These are phyloP conservation scores for Rhinoraja longicauda DNA, from an alignment of 2,797 vertebrate genomes.

Conservation along the genomic window DNA sequence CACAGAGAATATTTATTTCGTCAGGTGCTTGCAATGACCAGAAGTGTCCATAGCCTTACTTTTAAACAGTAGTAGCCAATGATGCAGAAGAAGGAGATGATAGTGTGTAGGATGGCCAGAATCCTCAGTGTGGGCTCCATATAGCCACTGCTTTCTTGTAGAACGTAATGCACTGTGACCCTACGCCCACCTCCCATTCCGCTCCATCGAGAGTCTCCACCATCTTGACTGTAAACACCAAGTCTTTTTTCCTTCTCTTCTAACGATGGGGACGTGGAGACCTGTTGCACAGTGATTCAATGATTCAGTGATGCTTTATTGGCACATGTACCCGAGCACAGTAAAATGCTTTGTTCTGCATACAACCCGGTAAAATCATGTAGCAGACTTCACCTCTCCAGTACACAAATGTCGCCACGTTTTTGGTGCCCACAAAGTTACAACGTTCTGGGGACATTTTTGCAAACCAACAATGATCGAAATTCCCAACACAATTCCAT, in stretches of 20 bases:
- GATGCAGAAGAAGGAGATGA: constrained; percentile 95
- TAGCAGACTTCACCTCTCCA: too few relatives aligned
- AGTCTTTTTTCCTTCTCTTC: constrained; percentile 70
- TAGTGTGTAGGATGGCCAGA: constrained; percentile 79
- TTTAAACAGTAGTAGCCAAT: constrained; percentile 96
- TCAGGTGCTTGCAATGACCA: not conserved
- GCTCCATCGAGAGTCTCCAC: constrained; percentile 56
- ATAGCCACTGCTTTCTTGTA: constrained; percentile 92
- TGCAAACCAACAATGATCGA: not conserved
- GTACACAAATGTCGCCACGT: too few relatives aligned
- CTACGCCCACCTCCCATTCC: constrained; percentile 51
- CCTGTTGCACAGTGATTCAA: constrained; percentile 54
- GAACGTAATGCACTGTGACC: constrained; percentile 77
- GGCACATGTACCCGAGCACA: too few relatives aligned
- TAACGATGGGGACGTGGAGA: constrained; percentile 79
- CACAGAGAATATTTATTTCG: not conserved
- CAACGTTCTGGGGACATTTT: too few relatives aligned
- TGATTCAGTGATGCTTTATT: too few relatives aligned
- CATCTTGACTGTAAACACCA: constrained; percentile 46
- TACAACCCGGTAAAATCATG: too few relatives aligned
- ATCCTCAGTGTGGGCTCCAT: constrained; percentile 88
- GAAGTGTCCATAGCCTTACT: constrained; percentile 51
- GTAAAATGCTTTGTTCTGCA: too few relatives aligned
- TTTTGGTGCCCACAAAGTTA: too few relatives aligned
- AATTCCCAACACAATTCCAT: not conserved